Evolutionary conservation across 2,113 vertebrate genomes (phyloP), one percentile per base, ranked within the genome.

Genomic region (Choloepus hoffmanni): DNA sequence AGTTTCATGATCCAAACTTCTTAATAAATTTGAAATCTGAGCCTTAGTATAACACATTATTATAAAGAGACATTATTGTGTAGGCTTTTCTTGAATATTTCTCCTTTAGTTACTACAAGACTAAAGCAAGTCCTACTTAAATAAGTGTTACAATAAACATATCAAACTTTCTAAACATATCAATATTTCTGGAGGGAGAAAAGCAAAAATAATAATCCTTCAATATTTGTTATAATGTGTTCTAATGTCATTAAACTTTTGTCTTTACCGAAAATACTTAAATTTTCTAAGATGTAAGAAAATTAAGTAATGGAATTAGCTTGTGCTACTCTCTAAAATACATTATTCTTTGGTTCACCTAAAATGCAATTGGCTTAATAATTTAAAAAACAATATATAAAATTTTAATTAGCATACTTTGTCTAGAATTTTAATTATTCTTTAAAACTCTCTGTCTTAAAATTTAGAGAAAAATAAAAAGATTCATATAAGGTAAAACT

Each of bases 191-290:
- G 2, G 13, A 65, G 19, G 74, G 13, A 13, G 18, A 65, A 85
- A 73, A 60, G 4, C 6, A 81, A 65, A 1, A 74, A 30, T 55
- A 14, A 33, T 65, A 60, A 21, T 85, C 28, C 0, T 1, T 81
- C 10, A 53, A 73, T 36, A 81, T 72, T 36, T 89, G 19, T 26
- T 77, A 26, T 3, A 84, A 33, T 45, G 23, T 82, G 78, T 88
- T 92, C 24, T 63, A 74, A 62, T 24, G 74, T 90, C 62, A 48
- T 2, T 67, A 87, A 79, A 21, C 2, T 19, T 89, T 89, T 0
- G 30, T 70, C 18, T 68, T 85, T 36, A 53, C 1, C 16, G 73
- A 92, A 92, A 96, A 67, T 40, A 90, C 65, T 88, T 93, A 77
- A 73, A 81, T 63, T 93, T 68, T 21, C 1, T 84, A 91, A 76